Base-by-base conservation (phyloP, 2,797 vertebrate genomes). In the Cuculus canorus region DNA sequence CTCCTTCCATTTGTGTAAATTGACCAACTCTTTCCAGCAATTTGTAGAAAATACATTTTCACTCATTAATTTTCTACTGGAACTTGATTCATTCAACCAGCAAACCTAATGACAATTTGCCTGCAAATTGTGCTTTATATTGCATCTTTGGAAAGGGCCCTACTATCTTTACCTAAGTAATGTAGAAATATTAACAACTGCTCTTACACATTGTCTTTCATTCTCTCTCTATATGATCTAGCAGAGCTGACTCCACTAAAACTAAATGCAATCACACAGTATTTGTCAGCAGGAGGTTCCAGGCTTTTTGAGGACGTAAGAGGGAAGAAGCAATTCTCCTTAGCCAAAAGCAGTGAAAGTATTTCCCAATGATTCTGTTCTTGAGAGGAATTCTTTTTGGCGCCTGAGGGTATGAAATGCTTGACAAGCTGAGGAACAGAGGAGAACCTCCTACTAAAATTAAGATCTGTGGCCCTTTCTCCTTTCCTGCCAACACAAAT, bases 41-140 rank as follows among this genome's bases (percentile, higher is more conserved):
- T 93, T 95, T 88, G 73, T 47, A 77, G 66, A 95, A 97, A 96
- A 97, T 80, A 96, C 86, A 96, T 95, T 97, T 94, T 81, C 83
- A 63, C 50, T 63, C 75, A 88, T 93, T 95, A 91, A 96, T 97
- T 95, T 96, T 92, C 95, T 91, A 80, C 71, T 77, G 82, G 88
- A 97, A 95, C 75, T 95, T 88, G 93, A 96, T 96, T 93, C 95
- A 96, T 53, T 70, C 94, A 91, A 93, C 73, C 87, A 93, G 88
- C 48, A 45, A 89, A 90, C 81, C 85, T 77, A 80, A 93, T 43
- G 72, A 56, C 41, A 88, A 85, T 87, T 93, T 89, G 50, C 57
- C 83, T 81, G 61, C 69, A 93, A 89, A 85, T 27, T 52, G 78
- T 84, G 83, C 56, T 93, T 86, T 77, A 17, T 19, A 43, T 47